Conservation (phyloP, 2,888 invertebrate genomes). For the Limnephilus rhombicus region DNA sequence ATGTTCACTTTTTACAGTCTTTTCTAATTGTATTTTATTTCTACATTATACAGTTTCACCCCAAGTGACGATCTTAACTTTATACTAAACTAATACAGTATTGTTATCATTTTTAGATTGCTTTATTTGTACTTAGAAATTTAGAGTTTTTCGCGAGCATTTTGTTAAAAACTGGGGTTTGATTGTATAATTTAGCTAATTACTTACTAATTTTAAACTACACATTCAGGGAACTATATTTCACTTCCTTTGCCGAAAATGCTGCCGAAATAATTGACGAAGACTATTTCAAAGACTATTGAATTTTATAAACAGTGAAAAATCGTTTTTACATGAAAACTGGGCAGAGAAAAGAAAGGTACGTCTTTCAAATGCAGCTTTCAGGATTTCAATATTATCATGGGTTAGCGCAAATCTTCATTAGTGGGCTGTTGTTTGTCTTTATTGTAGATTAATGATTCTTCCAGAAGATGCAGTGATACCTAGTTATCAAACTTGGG, state of each 20-base stretch:
- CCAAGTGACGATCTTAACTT: not conserved
- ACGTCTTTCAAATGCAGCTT: not conserved
- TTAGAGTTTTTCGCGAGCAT: not conserved
- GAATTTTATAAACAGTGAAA: not conserved
- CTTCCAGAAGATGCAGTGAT: not conserved
- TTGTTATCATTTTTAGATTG: not conserved
- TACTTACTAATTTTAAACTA: not conserved
- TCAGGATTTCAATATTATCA: not conserved
- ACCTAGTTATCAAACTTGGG: not conserved
- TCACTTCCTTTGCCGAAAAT: not conserved
- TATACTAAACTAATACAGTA: not conserved
- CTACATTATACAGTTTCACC: not conserved
- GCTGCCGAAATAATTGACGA: not conserved
- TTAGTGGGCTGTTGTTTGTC: not conserved
- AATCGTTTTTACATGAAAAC: not conserved
- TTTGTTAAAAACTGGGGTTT: not conserved
- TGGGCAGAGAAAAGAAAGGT: constrained; percentile 16
- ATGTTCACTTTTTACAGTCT: constrained; percentile 14
- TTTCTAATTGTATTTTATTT: constrained; percentile 3
- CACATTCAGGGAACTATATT: not conserved
- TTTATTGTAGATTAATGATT: not conserved
- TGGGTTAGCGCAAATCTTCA: not conserved
- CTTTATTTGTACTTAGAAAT: not conserved
- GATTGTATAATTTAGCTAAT: not conserved
- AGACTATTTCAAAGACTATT: not conserved